Conservation (phyloP, 2,888 invertebrate genomes). For the Nezara viridula region DNA sequence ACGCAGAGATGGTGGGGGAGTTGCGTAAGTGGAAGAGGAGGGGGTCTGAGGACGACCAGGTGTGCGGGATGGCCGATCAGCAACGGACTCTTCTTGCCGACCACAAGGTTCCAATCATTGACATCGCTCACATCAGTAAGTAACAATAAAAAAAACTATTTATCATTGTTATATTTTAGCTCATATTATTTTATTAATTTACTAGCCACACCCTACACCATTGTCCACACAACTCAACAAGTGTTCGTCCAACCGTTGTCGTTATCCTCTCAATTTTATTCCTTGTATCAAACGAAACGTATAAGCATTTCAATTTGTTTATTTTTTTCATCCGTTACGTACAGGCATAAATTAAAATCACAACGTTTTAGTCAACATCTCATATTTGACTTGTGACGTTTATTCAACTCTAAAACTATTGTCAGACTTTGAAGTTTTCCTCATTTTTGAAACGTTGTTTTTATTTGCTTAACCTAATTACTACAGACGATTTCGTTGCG, state of each 20-base stretch:
- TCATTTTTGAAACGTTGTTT: background rate
- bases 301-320: background rate
- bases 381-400: no score
- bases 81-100: conserved; percentile 47
- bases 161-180: background rate
- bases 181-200: background rate
- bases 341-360: no score
- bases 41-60: background rate
- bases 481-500: background rate
- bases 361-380: no score
- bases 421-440: no score
- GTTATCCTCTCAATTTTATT: background rate
- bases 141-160: background rate
- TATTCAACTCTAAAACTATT: background rate
- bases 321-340: no score
- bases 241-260: background rate
- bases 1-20: conserved; percentile 41
- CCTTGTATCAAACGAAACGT: background rate
- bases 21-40: conserved; percentile 26
- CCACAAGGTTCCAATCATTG: conserved; percentile 59
- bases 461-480: background rate
- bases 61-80: conserved; percentile 50
- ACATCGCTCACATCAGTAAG: conserved; percentile 58
- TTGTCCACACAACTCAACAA: background rate
- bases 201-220: background rate